These are phyloP conservation scores for Sceloporus undulatus DNA, from an alignment of 2,113 vertebrate genomes.

Conservation along the genomic window DNA sequence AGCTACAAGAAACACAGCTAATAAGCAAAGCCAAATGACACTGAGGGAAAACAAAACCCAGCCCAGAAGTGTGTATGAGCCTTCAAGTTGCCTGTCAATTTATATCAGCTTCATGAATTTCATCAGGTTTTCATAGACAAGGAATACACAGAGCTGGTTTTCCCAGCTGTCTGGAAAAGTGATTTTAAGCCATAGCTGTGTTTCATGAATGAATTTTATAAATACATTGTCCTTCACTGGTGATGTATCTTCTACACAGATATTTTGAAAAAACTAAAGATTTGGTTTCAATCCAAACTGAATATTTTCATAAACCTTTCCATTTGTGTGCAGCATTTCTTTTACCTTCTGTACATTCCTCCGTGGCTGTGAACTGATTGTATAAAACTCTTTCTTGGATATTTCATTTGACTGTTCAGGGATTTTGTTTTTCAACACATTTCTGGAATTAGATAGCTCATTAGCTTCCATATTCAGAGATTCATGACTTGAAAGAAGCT, in stretches of 20 bases:
- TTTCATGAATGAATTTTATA: not conserved
- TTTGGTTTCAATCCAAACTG: not conserved
- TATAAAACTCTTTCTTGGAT: not conserved
- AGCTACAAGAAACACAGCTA: too few relatives aligned
- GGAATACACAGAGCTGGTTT: too few relatives aligned
- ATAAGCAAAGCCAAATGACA: not conserved
- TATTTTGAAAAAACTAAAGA: not conserved
- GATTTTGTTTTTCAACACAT: constrained; percentile 27
- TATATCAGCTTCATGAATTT: too few relatives aligned
- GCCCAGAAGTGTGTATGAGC: not conserved
- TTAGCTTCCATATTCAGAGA: constrained; percentile 41
- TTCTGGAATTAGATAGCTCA: constrained; percentile 31
- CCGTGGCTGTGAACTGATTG: not conserved
- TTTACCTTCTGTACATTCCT: not conserved
- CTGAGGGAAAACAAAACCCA: not conserved
- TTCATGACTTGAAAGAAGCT: constrained; percentile 36
- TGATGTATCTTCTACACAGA: not conserved
- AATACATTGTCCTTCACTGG: not conserved
- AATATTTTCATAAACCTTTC: not conserved
- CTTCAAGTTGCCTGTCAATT: too few relatives aligned
- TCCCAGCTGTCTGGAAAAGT: too few relatives aligned
- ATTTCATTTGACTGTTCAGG: constrained; percentile 11
- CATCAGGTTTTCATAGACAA: too few relatives aligned
- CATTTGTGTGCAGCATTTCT: constrained; percentile 6
- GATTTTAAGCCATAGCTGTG: not conserved